Evolutionary conservation across 1,140 invertebrate species (phyloP), one percentile per base, ranked within the genome.

Genomic region (Sycophila sp.): DNA sequence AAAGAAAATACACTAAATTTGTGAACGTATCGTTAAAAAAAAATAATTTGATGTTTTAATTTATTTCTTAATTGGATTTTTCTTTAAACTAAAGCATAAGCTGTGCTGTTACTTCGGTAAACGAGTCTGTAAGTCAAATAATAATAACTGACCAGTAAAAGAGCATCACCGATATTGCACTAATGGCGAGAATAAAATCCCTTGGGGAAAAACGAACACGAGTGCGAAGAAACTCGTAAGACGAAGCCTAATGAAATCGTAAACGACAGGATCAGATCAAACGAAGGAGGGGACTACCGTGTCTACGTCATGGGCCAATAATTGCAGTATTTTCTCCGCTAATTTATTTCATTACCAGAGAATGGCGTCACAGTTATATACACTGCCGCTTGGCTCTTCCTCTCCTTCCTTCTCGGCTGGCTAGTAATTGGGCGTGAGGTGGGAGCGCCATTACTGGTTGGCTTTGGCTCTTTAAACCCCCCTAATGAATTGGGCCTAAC

Each of bases 341-440:
- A 76, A 73, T 77, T 74, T 74, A 76, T 74, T 75, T 72, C 53
- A 76, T 76, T 70, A 59, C 36, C 19, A n/a, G 28, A 62, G 34
- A 62, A 15, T 26, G 11, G 32, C 17, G 17, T 10, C 19, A 32
- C 3, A 30, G 13, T 19, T 47, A 58, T 45, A 66, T 30, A 42
- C 17, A 47, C 11, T 2, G 30, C 3, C 38, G 4, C 36, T 6
- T 26, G 47, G 22, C 19, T 53, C n/a, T n/a, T n/a, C n/a, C n/a
- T n/a, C n/a, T n/a, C n/a, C n/a, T n/a, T n/a, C n/a, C n/a, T 55
- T 19, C 60, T 49, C 22, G 34, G 19, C 15, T 24, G 49, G 45
- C 15, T 40, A 22, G 42, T 60, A 69, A 60, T 69, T 69, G 66
- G 15, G 45, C 17, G 32, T 24, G 55, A 32, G 24, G 60, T 40